Evolutionary conservation across 30 jellyfish, hydroid and myxozoan species (phyloP).

Genomic region (Aurelia sp.): DNA sequence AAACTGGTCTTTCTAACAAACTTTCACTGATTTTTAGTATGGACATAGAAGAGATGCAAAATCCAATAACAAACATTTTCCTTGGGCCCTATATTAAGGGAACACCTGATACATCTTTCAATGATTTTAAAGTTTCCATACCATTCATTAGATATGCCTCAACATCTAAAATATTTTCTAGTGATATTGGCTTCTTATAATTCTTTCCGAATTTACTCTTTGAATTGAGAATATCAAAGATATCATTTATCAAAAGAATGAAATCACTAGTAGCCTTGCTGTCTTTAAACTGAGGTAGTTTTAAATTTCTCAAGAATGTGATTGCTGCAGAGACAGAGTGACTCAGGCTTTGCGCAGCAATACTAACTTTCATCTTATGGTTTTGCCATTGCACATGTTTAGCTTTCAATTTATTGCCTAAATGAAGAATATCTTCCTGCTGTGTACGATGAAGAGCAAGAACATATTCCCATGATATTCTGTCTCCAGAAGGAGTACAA

Average conservation of each 20-base stretch:
- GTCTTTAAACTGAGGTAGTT: no score
- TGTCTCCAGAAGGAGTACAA: no score
- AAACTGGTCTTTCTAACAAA: no score
- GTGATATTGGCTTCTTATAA: conserved; percentile 35
- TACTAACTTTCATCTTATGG: not conserved
- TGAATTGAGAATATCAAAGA: no score
- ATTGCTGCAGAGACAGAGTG: no score
- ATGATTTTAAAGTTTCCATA: not conserved
- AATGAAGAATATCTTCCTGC: conserved; percentile 54
- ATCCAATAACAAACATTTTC: conserved; percentile 21
- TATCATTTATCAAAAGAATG: no score
- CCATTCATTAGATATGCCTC: not conserved
- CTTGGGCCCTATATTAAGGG: conserved; percentile 23
- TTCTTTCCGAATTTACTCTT: no score
- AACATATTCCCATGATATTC: conserved; percentile 15
- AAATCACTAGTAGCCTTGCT: no score
- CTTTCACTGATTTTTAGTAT: not conserved
- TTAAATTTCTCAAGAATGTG: no score
- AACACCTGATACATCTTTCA: not conserved
- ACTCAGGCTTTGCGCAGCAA: no score
- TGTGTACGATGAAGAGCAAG: conserved; percentile 24
- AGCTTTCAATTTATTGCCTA: conserved; percentile 26
- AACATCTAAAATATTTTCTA: not conserved
- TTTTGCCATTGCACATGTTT: not conserved
- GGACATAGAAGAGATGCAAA: conserved; percentile 16